Evolutionary conservation across 1,140 invertebrate genomes (phyloP).

Genomic region (Dreissena rostriformis): DNA sequence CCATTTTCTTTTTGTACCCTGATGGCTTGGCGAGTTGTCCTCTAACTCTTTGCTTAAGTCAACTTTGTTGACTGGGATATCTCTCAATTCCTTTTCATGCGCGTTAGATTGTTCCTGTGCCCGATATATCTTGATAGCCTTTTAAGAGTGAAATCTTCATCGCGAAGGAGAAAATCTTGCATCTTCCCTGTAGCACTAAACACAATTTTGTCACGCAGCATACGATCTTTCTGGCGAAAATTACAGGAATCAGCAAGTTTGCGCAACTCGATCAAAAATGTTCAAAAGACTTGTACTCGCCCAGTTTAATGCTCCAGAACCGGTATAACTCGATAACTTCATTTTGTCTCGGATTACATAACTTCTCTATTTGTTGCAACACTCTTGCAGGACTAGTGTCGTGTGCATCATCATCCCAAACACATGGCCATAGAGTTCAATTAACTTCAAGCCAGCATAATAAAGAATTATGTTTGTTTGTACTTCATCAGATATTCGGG

Average conservation of each 20-base stretch:
- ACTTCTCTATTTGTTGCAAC: constrained; percentile 10
- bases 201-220: constrained; percentile 21
- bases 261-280: constrained; percentile 6
- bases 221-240: constrained; percentile 19
- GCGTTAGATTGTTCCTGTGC: constrained; percentile 17
- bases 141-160: neutral
- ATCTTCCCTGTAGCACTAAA: constrained; percentile 8
- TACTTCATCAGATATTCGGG: neutral
- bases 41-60: neutral
- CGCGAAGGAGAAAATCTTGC: constrained; percentile 16
- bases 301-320: constrained; percentile 16
- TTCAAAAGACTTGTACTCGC: constrained; percentile 4
- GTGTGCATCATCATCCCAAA: constrained; percentile 1
- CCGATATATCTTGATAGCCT: neutral
- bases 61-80: neutral
- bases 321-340: constrained; percentile 13
- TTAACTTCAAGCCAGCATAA: constrained; percentile 5
- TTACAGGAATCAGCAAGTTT: constrained; percentile 14
- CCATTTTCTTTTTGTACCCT: neutral
- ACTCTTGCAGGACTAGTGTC: constrained; percentile 16
- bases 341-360: constrained; percentile 17
- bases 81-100: neutral
- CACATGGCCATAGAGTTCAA: constrained; percentile 30
- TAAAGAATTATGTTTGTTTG: constrained; percentile 19
- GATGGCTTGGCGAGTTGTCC: neutral